Percentiles rank a stretch among this genome's conserved stretches.
phyloP scores from a whole-genome alignment of 2,113 vertebrate genomes.

The Triplophysa rosa region DNA sequence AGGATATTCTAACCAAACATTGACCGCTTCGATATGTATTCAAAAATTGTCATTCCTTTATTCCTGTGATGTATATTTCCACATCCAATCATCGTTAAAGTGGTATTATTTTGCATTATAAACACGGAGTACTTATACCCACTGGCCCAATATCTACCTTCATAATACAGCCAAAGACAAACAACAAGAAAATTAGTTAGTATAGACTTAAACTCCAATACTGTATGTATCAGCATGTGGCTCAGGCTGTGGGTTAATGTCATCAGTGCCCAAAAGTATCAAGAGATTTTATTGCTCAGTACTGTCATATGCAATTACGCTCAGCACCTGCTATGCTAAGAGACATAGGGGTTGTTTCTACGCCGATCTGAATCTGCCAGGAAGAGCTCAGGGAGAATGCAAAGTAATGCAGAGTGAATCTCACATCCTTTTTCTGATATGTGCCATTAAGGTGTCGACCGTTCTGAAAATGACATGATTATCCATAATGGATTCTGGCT shows the following conservation, averaged over 20 bases:
- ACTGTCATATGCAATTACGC: conserved; percentile 10
- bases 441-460: conserved; percentile 37
- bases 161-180: not conserved
- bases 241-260: not conserved
- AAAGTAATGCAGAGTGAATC: conserved; percentile 55
- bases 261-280: conserved; percentile 14
- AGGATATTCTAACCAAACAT: too few relatives aligned
- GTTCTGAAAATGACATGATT: conserved; percentile 49
- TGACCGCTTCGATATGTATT: too few relatives aligned
- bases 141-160: not conserved
- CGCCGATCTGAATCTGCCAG: conserved; percentile 45
- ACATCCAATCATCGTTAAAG: too few relatives aligned
- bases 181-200: not conserved
- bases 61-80: too few relatives aligned
- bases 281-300: conserved; percentile 9
- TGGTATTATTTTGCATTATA: not conserved
- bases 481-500: conserved; percentile 33
- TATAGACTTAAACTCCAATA: conserved; percentile 5
- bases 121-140: not conserved
- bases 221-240: not conserved
- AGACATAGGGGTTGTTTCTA: not conserved
- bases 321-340: conserved; percentile 11
- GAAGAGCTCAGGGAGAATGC: conserved; percentile 51
- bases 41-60: too few relatives aligned
- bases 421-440: conserved; percentile 44